Percentiles rank a stretch among this genome's conserved stretches.
phyloP scores from a whole-genome alignment of 2,113 vertebrate species.

The Megaceryle torquata region DNA sequence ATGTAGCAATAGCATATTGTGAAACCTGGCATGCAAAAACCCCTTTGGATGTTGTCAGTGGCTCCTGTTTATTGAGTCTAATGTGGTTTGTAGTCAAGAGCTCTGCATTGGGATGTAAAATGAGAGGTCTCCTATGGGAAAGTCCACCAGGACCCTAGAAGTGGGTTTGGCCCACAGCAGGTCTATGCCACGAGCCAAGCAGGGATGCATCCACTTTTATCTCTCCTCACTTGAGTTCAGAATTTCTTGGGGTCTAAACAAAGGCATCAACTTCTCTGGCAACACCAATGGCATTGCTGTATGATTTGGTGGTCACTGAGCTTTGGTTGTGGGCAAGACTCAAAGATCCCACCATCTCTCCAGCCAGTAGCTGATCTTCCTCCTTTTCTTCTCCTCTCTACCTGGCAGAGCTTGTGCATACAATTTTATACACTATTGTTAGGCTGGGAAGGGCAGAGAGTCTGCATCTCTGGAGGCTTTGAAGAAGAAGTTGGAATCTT shows the following conservation, averaged over 20 bases:
- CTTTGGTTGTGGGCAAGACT: not conserved
- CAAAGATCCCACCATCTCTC: not conserved
- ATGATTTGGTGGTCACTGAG: not conserved
- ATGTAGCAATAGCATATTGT: not conserved
- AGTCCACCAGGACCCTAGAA: not conserved
- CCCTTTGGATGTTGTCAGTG: not conserved
- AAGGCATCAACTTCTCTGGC: not conserved
- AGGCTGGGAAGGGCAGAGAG: not conserved
- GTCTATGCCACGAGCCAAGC: not conserved
- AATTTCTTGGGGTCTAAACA: not conserved
- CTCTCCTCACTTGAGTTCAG: rapidly evolving
- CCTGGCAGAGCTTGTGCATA: not conserved
- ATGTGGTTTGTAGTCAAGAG: not conserved
- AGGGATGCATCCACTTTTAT: not conserved
- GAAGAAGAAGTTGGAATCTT: not conserved
- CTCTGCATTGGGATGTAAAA: not conserved
- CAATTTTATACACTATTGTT: not conserved
- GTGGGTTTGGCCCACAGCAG: not conserved
- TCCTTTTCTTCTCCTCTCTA: not conserved
- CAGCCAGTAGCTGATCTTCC: not conserved
- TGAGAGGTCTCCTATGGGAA: not conserved
- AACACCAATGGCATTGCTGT: not conserved
- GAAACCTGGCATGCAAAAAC: not conserved
- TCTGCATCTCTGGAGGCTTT: not conserved
- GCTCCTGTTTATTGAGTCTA: not conserved